phyloP scores from a whole-genome alignment of 1,140 invertebrate species.

The Scaptomyza pallida region DNA sequence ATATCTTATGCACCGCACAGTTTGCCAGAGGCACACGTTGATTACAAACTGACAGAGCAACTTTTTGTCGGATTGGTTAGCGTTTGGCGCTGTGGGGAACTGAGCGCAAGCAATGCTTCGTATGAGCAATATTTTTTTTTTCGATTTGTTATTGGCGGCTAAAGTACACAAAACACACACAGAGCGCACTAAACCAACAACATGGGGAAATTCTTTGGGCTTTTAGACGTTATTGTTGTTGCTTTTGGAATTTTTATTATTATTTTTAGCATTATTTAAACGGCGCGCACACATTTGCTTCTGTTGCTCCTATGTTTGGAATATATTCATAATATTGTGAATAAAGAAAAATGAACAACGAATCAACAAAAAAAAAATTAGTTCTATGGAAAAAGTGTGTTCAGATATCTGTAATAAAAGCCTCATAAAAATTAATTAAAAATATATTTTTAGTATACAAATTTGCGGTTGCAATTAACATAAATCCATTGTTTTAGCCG shows the following conservation, averaged over 20 bases:
- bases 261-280: constrained; percentile 63
- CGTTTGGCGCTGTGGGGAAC: constrained; percentile 3
- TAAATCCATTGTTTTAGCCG: neutral
- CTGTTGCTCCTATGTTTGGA: constrained; percentile 42
- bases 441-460: neutral
- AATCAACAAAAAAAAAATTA: neutral
- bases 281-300: constrained; percentile 40
- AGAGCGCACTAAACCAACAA: constrained; percentile 34
- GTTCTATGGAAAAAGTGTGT: neutral
- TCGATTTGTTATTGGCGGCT: constrained; percentile 53
- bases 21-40: constrained; percentile 61
- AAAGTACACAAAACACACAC: constrained; percentile 75
- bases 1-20: constrained; percentile 61
- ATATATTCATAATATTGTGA: constrained; percentile 48
- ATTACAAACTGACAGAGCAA: constrained; percentile 65
- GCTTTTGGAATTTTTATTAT: constrained; percentile 46
- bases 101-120: constrained; percentile 55
- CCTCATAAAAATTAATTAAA: neutral
- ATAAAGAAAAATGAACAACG: constrained; percentile 20
- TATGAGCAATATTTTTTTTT: constrained; percentile 64
- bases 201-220: constrained; percentile 55
- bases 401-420: neutral
- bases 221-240: constrained; percentile 37
- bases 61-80: constrained; percentile 39
- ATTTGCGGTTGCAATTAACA: too few relatives aligned